A percentile compares a stretch with the other conserved stretches of the same genome.
Evolutionary conservation across 2,888 invertebrate species (phyloP).

Genomic region (Melanchra persicariae): DNA sequence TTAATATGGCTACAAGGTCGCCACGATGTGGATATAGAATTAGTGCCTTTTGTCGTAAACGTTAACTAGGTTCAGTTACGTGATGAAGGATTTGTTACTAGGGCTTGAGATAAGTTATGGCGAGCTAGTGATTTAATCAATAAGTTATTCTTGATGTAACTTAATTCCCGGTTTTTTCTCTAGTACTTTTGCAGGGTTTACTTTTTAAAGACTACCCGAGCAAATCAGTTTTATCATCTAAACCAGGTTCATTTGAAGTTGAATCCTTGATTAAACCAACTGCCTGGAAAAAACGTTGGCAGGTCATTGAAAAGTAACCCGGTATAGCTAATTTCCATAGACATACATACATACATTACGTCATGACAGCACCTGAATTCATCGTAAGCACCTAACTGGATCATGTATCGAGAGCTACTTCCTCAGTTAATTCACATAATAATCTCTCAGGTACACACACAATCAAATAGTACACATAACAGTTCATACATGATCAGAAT

Average conservation of each 20-base stretch:
- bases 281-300: no score
- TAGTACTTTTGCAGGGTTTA: no score
- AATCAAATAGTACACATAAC: constrained; percentile 48
- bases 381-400: neutral
- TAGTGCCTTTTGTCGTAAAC: constrained; percentile 55
- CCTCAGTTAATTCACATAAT: constrained; percentile 3
- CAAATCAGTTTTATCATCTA: no score
- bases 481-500: constrained; percentile 57
- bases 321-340: neutral
- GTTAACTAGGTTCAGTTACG: constrained; percentile 36
- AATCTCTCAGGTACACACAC: constrained; percentile 11
- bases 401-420: neutral
- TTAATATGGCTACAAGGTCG: constrained; percentile 52
- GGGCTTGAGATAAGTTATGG: no score
- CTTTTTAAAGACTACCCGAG: no score
- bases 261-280: no score
- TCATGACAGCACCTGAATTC: neutral
- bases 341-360: neutral
- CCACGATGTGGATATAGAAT: constrained; percentile 43
- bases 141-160: neutral
- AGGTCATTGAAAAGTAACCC: neutral
- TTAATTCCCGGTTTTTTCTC: no score
- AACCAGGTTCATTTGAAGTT: no score
- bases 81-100: constrained; percentile 20
- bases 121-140: neutral